Percentiles rank a stretch among this genome's conserved stretches.
These are phyloP conservation scores for Halcyon malimbica DNA, from an alignment of 2,113 vertebrate genomes.

Conservation along the genomic window DNA sequence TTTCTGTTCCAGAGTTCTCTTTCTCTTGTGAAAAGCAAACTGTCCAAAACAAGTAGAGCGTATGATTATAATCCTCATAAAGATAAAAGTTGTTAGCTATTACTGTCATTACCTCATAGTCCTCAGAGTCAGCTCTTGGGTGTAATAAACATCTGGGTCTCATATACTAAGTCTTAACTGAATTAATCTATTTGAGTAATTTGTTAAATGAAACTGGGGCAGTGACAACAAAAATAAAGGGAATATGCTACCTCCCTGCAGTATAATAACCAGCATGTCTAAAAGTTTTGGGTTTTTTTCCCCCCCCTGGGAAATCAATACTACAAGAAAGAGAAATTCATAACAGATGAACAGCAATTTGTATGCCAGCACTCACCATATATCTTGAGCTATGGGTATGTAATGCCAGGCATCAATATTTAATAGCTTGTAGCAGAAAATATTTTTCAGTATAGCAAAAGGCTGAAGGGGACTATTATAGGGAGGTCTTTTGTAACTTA, in stretches of 20 bases:
- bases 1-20: neutral
- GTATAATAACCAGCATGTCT: neutral
- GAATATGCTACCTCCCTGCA: neutral
- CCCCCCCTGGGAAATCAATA: neutral
- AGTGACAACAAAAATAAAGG: neutral
- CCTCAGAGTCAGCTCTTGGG: neutral
- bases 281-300: neutral
- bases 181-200: neutral
- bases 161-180: neutral
- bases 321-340: neutral
- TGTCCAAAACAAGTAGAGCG: neutral
- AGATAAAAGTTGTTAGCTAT: constrained; percentile 7
- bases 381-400: neutral
- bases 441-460: neutral
- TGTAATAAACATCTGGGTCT: constrained; percentile 13
- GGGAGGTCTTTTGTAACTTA: neutral
- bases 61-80: neutral
- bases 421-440: neutral
- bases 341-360: neutral
- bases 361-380: neutral
- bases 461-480: neutral
- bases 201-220: neutral
- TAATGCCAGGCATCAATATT: neutral
- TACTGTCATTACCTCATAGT: constrained; percentile 23
- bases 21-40: neutral